Evolutionary conservation across 2,113 vertebrate genomes (phyloP), one percentile per base, ranked within the genome.

Genomic region (Brachyistius frenatus): DNA sequence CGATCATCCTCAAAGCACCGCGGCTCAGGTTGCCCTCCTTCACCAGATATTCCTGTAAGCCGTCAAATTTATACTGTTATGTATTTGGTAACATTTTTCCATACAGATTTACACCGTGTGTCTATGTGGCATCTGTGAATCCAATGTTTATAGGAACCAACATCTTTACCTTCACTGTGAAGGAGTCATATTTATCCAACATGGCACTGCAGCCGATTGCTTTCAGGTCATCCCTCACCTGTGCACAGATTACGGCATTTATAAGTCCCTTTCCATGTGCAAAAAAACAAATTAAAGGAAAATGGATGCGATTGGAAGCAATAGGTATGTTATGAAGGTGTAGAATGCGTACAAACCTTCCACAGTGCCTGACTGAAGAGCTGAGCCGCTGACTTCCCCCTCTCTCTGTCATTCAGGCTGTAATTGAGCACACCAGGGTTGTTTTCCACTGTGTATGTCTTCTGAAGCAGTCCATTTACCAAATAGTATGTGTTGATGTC

Each of bases 401-500:
- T 92, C 75, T 95, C 95, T 0, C 41, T 15, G 0, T 87, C 79
- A 0, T 14, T 69, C 58, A 95, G 3, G 14, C 78, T 85, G 87
- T 95, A 95, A 70, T 93, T 94, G 3, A 95, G 90, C 33, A 93
- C 6, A 31, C 68, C 73, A 0, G 94, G 94, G 75, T 94, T 84
- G 49, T 86, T 78, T 14, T 90, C 86, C 66, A 95, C 95, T 0
- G 57, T 36, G 0, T 86, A 86, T 3, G 92, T 91, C 83, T 86
- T 94, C 2, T 88, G 65, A 0, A 88, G 88, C 10, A 32, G 4
- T 14, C 89, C 92, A 0, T 95, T 95, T 0, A 95, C 55, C 2
- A 91, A 63, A 53, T 93, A 95, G 52, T 91, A 95, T 0, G 94
- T 95, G 85, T 95, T 95, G 66, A 87, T 81, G 74, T 95, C 92